Percentiles rank a stretch among this genome's conserved stretches.
Evolutionary conservation across 2,113 vertebrate genomes (phyloP).

Genomic region (Antennarius striatus): DNA sequence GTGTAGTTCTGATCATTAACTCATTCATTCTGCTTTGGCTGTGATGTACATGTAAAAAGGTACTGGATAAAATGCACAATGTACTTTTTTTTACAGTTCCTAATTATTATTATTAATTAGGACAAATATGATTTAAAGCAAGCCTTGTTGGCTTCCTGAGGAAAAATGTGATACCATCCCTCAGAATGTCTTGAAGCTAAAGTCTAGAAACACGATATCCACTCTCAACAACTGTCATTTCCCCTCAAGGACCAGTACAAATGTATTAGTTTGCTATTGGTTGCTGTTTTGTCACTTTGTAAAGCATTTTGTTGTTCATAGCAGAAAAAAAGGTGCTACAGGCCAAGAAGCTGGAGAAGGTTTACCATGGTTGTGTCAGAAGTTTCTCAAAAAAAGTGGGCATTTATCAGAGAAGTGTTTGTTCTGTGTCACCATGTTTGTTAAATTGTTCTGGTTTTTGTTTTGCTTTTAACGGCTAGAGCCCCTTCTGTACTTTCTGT

Average conservation of each 20-base stretch:
- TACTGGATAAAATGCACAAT: constrained; percentile 34
- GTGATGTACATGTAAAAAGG: constrained; percentile 36
- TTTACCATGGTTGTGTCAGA: constrained; percentile 35
- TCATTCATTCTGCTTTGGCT: constrained; percentile 51
- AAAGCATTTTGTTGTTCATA: constrained; percentile 47
- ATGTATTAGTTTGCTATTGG: constrained; percentile 21
- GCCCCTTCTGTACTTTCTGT: constrained; percentile 23
- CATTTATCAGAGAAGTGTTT: constrained; percentile 59
- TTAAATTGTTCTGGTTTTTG: constrained; percentile 46
- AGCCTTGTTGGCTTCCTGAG: constrained; percentile 34
- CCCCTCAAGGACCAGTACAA: constrained; percentile 5
- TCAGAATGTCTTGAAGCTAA: constrained; percentile 54
- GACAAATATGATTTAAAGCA: constrained; percentile 1
- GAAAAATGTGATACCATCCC: constrained; percentile 40
- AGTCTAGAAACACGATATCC: constrained; percentile 29
- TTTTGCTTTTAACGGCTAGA: constrained; percentile 23
- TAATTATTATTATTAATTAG: constrained; percentile 11
- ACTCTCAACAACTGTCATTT: constrained; percentile 7
- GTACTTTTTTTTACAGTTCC: constrained; percentile 27
- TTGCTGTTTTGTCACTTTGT: constrained; percentile 21
- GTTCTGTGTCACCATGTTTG: constrained; percentile 45
- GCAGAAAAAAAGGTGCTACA: constrained; percentile 47
- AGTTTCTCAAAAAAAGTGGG: constrained; percentile 40
- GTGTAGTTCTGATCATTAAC: constrained; percentile 56
- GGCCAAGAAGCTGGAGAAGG: constrained; percentile 54